Evolutionary conservation across 2,113 vertebrate species (phyloP).

Genomic region (Carassius carassius): DNA sequence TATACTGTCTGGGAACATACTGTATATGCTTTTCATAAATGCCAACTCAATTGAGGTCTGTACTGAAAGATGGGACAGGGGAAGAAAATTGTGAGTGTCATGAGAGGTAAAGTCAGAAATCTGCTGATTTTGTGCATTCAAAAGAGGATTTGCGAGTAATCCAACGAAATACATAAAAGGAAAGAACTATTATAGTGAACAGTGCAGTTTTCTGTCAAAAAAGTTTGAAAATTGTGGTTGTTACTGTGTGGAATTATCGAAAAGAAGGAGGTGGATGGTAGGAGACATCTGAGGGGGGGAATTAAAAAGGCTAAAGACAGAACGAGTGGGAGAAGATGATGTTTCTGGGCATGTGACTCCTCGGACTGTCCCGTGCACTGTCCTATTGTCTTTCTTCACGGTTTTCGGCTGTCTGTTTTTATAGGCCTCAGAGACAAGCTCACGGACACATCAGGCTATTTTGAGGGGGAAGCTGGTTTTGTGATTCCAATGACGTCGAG

Average conservation of each 20-base stretch:
- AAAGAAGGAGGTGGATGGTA: background rate
- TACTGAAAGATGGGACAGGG: background rate
- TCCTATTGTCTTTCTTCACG: background rate
- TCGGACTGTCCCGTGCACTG: background rate
- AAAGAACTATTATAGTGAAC: slow-evolving; percentile 12
- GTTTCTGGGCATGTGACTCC: background rate
- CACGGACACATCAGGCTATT: slow-evolving; percentile 5
- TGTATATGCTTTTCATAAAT: slow-evolving; percentile 35
- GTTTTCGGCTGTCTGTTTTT: slow-evolving; percentile 25
- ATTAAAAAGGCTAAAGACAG: background rate
- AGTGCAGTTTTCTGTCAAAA: slow-evolving; percentile 12
- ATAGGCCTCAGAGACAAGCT: slow-evolving; percentile 4
- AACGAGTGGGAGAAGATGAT: background rate
- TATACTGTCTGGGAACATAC: slow-evolving; percentile 7
- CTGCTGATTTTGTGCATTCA: slow-evolving; percentile 27
- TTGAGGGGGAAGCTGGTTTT: slow-evolving; percentile 28
- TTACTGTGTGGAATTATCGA: background rate
- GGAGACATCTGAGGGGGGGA: background rate
- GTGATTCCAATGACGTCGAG: slow-evolving; percentile 18
- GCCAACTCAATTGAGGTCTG: slow-evolving; percentile 19
- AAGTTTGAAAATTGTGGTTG: background rate
- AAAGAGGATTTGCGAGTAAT: slow-evolving; percentile 15
- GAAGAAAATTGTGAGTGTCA: slow-evolving; percentile 17
- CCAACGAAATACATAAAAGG: background rate
- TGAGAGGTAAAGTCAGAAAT: slow-evolving; percentile 28